Evolutionary conservation across 2,113 vertebrate genomes (phyloP).

Genomic region (Carlito syrichta): DNA sequence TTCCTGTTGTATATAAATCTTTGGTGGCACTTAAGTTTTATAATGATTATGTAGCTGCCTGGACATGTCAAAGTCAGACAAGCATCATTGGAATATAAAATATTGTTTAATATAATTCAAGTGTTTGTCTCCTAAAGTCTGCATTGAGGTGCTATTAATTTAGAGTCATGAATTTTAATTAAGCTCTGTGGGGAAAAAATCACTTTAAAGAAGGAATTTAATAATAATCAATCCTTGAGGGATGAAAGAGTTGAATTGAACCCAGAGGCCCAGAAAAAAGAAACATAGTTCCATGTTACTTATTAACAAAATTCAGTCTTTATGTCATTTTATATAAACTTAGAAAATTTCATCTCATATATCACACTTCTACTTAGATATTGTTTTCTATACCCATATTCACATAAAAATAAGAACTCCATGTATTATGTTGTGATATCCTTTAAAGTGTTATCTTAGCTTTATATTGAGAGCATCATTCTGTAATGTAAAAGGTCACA

Average conservation of each 20-base stretch:
- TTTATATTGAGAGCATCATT: neutral
- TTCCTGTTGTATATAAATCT: neutral
- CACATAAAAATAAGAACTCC: neutral
- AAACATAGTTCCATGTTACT: neutral
- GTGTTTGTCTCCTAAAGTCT: neutral
- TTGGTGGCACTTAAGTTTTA: conserved; percentile 16
- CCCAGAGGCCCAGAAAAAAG: neutral
- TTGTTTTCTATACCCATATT: accelerated
- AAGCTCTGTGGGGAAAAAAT: neutral
- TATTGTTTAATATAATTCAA: neutral
- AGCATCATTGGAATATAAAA: neutral
- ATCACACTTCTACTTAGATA: neutral
- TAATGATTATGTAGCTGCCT: neutral
- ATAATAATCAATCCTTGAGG: neutral
- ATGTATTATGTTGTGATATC: neutral
- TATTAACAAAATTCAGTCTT: neutral
- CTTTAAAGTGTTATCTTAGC: neutral
- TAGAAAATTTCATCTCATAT: neutral
- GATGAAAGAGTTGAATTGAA: neutral
- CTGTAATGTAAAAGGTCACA: neutral
- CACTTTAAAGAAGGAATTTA: conserved; percentile 16
- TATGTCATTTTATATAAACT: neutral
- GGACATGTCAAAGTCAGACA: neutral
- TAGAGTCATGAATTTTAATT: conserved; percentile 18
- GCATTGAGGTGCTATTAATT: neutral